Conservation (phyloP, 2,113 vertebrate species). For the Kryptolebias marmoratus region DNA sequence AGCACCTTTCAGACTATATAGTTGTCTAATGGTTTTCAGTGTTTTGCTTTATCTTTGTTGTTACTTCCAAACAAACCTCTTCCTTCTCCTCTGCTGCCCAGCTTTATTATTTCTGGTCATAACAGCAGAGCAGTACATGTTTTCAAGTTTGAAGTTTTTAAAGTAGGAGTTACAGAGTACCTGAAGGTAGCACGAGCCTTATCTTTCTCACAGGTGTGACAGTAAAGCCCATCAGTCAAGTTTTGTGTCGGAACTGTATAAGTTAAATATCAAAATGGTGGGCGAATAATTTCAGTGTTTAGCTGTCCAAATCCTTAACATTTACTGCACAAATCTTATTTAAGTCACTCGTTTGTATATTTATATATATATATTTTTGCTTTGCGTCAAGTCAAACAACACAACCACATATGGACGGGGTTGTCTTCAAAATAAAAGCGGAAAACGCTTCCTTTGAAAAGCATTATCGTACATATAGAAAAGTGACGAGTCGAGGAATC, state of each 20-base stretch:
- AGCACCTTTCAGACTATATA: no score
- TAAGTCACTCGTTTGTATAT: neutral
- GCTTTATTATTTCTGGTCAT: no score
- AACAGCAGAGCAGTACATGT: neutral
- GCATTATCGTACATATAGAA: rapidly evolving
- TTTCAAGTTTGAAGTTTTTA: no score
- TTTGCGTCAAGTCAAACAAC: neutral
- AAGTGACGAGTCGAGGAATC: rapidly evolving
- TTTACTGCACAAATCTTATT: neutral
- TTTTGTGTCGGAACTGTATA: neutral
- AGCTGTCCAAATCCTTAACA: neutral
- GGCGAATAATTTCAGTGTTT: neutral
- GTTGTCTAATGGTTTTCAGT: no score
- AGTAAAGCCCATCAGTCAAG: neutral
- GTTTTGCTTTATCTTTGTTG: no score
- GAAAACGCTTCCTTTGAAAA: rapidly evolving
- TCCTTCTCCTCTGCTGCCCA: neutral
- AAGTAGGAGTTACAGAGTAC: neutral
- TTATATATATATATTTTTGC: neutral
- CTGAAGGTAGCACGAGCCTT: neutral
- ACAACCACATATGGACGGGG: neutral
- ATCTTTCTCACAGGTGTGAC: neutral
- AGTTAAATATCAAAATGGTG: neutral
- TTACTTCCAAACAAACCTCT: neutral
- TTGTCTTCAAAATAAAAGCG: slow-evolving; percentile 53